A percentile compares a stretch with the other conserved stretches of the same genome.
These are phyloP conservation scores for Istiophorus platypterus DNA, from an alignment of 2,113 vertebrate genomes.

Conservation along the genomic window DNA sequence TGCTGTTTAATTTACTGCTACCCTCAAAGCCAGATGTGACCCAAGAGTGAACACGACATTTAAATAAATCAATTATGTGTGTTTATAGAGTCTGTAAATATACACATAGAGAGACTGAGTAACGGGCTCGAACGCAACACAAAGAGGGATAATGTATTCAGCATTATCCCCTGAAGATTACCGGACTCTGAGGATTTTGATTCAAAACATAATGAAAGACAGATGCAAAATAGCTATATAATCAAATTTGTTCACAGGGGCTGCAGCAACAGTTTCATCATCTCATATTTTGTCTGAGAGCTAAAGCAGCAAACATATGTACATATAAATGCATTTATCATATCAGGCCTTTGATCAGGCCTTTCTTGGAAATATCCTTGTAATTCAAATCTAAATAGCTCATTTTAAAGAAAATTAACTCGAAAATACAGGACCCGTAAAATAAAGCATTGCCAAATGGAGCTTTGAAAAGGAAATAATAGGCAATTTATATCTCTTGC, in stretches of 20 bases:
- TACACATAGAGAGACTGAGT: not conserved
- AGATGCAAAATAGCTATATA: not conserved
- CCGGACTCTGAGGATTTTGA: not conserved
- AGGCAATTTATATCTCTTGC: not conserved
- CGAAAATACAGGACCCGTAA: not conserved
- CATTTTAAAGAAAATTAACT: not conserved
- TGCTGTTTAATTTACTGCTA: not conserved
- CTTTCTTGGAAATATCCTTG: too few species aligned
- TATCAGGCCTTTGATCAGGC: too few species aligned
- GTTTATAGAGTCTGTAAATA: conserved; percentile 1
- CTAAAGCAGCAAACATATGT: not conserved
- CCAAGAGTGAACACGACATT: not conserved
- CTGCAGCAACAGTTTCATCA: not conserved
- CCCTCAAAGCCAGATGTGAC: conserved; percentile 19
- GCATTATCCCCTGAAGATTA: not conserved
- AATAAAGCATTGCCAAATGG: not conserved
- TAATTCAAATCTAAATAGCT: too few species aligned
- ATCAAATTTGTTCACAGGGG: not conserved
- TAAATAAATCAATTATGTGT: conserved; percentile 19
- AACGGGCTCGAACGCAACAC: not conserved
- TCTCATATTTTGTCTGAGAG: not conserved
- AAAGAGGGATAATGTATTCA: conserved; percentile 9
- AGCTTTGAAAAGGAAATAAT: not conserved
- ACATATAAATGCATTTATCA: not conserved
- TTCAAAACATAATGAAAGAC: not conserved